phyloP scores from a whole-genome alignment of 2,888 invertebrate genomes.

The Quadroppia sp. region DNA sequence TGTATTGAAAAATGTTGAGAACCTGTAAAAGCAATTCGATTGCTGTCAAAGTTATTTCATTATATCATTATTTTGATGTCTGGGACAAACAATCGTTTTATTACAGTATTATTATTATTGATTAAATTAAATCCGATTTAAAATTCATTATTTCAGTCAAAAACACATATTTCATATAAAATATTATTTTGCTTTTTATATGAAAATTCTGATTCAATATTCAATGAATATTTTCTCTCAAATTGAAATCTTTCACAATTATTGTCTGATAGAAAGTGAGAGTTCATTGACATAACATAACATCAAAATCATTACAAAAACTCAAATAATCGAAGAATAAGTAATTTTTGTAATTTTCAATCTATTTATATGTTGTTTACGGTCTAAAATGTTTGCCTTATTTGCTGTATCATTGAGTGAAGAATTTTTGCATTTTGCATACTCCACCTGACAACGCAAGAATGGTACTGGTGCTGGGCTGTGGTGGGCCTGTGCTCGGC shows the following conservation, averaged over 20 bases:
- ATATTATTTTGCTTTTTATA: too few species aligned
- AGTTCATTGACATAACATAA: slow-evolving; percentile 17
- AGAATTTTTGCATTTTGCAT: slow-evolving; percentile 13
- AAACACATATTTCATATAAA: too few species aligned
- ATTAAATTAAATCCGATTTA: too few species aligned
- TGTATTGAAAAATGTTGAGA: slow-evolving; percentile 12
- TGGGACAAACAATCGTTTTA: too few species aligned
- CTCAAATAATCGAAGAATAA: neutral
- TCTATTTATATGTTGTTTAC: slow-evolving; percentile 32
- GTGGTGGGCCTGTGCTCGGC: too few species aligned
- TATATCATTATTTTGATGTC: neutral
- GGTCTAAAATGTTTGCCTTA: neutral
- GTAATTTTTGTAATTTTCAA: slow-evolving; percentile 13
- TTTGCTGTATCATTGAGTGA: slow-evolving; percentile 32
- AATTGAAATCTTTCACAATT: neutral
- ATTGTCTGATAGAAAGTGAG: neutral
- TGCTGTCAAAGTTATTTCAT: slow-evolving; percentile 1
- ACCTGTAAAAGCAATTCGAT: slow-evolving; percentile 27
- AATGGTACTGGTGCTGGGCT: neutral
- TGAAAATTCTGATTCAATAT: neutral
- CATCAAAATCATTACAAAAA: neutral
- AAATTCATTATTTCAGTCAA: too few species aligned
- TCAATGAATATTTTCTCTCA: neutral
- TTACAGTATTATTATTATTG: too few species aligned
- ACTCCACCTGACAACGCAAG: slow-evolving; percentile 38